A percentile compares a stretch with the other conserved stretches of the same genome.
Conservation (phyloP, 2,888 invertebrate genomes). For the Caenorhabditis japonica region DNA sequence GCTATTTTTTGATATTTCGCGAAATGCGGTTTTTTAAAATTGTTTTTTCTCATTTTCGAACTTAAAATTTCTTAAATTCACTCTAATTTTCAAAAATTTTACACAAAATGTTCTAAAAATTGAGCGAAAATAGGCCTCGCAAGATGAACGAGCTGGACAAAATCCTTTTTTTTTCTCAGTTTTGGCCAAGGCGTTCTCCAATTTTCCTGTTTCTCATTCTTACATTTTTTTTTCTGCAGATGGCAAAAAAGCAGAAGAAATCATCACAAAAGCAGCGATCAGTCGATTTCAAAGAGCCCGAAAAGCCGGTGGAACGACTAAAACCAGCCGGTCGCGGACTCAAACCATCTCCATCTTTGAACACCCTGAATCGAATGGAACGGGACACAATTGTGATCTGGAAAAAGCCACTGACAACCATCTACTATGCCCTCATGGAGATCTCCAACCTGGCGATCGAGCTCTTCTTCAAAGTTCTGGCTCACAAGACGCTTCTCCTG, state of each 20-base stretch:
- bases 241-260: slow-evolving; percentile 39
- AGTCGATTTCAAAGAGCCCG: slow-evolving; percentile 40
- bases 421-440: slow-evolving; percentile 79
- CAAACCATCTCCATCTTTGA: slow-evolving; percentile 67
- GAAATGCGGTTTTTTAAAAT: no score
- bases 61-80: no score
- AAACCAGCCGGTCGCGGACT: slow-evolving; percentile 51
- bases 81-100: no score
- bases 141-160: no score
- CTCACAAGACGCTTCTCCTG: slow-evolving; percentile 64
- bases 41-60: no score
- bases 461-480: slow-evolving; percentile 68
- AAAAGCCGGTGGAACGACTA: slow-evolving; percentile 13
- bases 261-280: slow-evolving; percentile 6
- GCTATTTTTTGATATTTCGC: no score
- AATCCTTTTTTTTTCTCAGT: no score
- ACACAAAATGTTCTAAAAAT: no score
- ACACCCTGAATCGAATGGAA: slow-evolving; percentile 71
- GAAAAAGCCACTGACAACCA: slow-evolving; percentile 77
- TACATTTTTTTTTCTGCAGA: not conserved
- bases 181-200: no score
- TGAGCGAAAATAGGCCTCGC: no score
- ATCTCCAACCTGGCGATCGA: slow-evolving; percentile 58
- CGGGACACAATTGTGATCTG: slow-evolving; percentile 78
- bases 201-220: not conserved